phyloP scores from a whole-genome alignment of 2,888 invertebrate genomes.

The Ophion obscuratus region DNA sequence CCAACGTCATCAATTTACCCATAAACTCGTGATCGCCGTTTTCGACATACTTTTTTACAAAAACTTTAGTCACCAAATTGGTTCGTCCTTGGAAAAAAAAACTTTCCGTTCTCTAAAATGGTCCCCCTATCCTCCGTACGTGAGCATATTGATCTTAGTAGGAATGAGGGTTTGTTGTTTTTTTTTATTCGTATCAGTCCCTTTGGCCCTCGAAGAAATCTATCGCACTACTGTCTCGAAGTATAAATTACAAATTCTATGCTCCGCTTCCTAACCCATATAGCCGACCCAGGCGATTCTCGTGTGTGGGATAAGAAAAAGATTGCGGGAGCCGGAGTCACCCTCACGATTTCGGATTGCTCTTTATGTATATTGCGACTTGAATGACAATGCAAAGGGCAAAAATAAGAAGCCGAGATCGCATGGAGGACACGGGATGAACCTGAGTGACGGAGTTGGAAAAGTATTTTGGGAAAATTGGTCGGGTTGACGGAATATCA shows the following conservation, averaged over 20 bases:
- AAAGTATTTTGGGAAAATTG: conserved; percentile 32
- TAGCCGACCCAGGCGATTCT: not conserved
- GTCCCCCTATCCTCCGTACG: too few relatives aligned
- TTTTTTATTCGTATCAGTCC: too few relatives aligned
- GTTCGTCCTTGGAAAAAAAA: too few relatives aligned
- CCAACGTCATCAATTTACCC: too few relatives aligned
- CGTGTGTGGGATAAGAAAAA: conserved; percentile 2
- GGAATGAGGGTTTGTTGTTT: too few relatives aligned
- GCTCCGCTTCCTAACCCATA: not conserved
- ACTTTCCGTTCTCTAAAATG: too few relatives aligned
- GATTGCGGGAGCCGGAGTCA: not conserved
- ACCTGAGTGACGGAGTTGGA: not conserved
- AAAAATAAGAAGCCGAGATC: not conserved
- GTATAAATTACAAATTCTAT: conserved; percentile 1
- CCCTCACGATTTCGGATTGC: conserved; percentile 9
- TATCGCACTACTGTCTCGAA: not conserved
- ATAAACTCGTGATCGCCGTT: too few relatives aligned
- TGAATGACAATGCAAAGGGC: conserved; percentile 37
- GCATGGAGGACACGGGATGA: not conserved
- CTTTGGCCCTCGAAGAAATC: not conserved
- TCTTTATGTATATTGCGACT: conserved; percentile 1
- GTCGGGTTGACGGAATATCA: not conserved
- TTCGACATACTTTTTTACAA: too few relatives aligned
- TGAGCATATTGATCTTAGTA: too few relatives aligned
- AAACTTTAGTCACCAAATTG: too few relatives aligned